Conservation (phyloP, 2,797 vertebrate genomes). For the Hephaestus fuliginosus region DNA sequence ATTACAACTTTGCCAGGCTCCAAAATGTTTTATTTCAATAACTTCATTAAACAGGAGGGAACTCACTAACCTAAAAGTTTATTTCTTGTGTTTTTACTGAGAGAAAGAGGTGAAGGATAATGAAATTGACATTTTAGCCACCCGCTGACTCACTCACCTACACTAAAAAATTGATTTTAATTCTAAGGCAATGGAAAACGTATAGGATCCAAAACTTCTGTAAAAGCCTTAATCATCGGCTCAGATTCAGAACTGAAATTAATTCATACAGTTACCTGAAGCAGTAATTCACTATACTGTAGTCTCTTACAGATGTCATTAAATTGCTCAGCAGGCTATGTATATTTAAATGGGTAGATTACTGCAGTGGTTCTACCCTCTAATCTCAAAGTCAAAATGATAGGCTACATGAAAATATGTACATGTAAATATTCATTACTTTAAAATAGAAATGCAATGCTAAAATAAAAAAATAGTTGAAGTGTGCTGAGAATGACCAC, state of each 20-base stretch:
- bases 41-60: not conserved
- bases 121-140: not conserved
- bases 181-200: not conserved
- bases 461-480: not conserved
- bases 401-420: not conserved
- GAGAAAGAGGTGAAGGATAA: not conserved
- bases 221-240: not conserved
- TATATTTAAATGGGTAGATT: not conserved
- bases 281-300: not conserved
- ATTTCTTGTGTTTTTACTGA: not conserved
- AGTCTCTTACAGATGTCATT: slow-evolving; percentile 2
- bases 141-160: not conserved
- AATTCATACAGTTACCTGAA: slow-evolving; percentile 3
- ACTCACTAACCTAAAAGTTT: not conserved
- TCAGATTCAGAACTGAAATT: slow-evolving; percentile 12
- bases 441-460: not conserved
- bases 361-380: not conserved
- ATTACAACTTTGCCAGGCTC: not conserved
- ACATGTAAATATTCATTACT: not conserved
- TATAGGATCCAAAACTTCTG: not conserved
- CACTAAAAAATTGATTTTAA: not conserved
- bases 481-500: slow-evolving; percentile 1
- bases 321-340: slow-evolving; percentile 7
- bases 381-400: slow-evolving; percentile 17
- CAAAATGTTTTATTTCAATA: slow-evolving; percentile 6